Percentiles rank a stretch among this genome's conserved stretches.
Conservation (phyloP, 2,113 vertebrate species). For the Tragelaphus buxtoni region DNA sequence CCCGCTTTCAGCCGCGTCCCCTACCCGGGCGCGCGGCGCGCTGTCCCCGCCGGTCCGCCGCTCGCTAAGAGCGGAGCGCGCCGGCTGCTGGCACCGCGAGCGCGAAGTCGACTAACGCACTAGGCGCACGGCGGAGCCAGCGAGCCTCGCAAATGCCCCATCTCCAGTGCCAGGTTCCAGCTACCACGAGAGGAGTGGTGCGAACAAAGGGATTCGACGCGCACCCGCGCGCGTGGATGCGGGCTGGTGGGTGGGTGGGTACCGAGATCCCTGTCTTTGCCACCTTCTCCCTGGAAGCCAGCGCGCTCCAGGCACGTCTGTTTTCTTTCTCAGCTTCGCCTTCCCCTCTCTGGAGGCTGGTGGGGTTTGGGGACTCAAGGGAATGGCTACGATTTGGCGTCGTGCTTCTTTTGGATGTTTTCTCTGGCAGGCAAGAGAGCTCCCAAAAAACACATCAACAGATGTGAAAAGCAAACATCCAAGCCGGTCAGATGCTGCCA, state of each 20-base stretch:
- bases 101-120: not conserved
- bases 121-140: not conserved
- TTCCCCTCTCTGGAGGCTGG: not conserved
- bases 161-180: not conserved
- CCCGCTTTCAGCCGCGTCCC: not conserved
- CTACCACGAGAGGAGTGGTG: not conserved
- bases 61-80: not conserved
- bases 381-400: not conserved
- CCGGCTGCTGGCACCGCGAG: not conserved
- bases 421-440: conserved; percentile 4
- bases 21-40: not conserved
- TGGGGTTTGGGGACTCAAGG: not conserved
- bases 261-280: not conserved
- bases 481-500: not conserved
- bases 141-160: not conserved
- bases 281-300: not conserved
- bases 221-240: not conserved
- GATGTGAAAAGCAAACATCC: conserved; percentile 47
- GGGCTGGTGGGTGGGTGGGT: not conserved
- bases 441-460: conserved; percentile 9
- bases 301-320: not conserved
- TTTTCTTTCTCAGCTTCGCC: not conserved
- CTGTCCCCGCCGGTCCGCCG: not conserved
- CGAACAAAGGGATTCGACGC: not conserved
- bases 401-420: not conserved